phyloP scores from a whole-genome alignment of 2,113 vertebrate genomes.

The Mandrillus leucophaeus region DNA sequence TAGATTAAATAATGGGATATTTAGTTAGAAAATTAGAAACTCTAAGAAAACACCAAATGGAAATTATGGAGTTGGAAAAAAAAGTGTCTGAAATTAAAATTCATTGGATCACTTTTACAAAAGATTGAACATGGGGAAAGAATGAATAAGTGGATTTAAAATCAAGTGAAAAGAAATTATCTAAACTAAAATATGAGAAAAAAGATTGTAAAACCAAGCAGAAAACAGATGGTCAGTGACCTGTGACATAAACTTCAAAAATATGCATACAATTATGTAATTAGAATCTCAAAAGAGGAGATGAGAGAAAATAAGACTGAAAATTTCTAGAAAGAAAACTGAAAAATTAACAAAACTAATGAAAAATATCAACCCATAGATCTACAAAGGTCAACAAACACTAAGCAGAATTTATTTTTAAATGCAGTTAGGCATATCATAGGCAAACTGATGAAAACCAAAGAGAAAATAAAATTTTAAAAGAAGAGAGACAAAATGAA shows the following conservation, averaged over 20 bases:
- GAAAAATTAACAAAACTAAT: background rate
- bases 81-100: background rate
- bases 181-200: background rate
- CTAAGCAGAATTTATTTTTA: background rate
- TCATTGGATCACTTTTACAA: background rate
- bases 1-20: background rate
- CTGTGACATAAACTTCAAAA: background rate
- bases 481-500: background rate
- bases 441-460: background rate
- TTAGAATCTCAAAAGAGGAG: background rate
- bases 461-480: background rate
- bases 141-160: background rate
- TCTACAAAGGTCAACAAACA: background rate
- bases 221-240: background rate
- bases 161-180: background rate
- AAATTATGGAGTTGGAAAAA: background rate
- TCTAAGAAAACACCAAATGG: background rate
- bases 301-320: background rate
- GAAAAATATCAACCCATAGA: background rate
- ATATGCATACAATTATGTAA: background rate
- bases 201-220: background rate
- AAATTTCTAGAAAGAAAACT: background rate
- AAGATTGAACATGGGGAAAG: background rate
- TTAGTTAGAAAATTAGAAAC: background rate
- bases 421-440: background rate